These are phyloP conservation scores for Galaxea fascicularis DNA, from an alignment of 92 coral and sea anemone genomes.

Conservation along the genomic window DNA sequence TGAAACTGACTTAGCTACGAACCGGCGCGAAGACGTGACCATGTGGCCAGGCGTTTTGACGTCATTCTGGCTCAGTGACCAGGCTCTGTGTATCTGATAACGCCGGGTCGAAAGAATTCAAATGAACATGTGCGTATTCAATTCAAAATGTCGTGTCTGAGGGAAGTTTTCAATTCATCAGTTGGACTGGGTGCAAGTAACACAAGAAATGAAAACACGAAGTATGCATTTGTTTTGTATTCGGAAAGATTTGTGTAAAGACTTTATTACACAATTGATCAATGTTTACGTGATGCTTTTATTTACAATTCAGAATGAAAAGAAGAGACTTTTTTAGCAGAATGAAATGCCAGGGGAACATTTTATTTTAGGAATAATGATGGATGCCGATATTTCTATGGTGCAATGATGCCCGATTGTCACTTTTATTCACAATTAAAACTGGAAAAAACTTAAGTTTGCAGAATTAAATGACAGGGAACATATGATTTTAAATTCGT, in stretches of 20 bases:
- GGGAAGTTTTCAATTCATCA: conserved; percentile 34
- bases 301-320: too few relatives aligned
- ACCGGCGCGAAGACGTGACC: background rate
- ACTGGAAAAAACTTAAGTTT: conserved; percentile 15
- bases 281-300: too few relatives aligned
- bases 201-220: background rate
- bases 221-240: conserved; percentile 10
- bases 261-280: conserved; percentile 17
- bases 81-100: conserved; percentile 28
- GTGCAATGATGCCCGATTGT: conserved; percentile 24
- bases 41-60: conserved; percentile 19
- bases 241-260: conserved; percentile 12
- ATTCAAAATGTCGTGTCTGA: conserved; percentile 46
- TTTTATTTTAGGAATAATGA: conserved; percentile 11
- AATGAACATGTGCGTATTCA: conserved; percentile 46
- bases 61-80: too few relatives aligned
- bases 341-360: conserved; percentile 25
- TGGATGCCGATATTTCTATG: conserved; percentile 8
- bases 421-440: conserved; percentile 20
- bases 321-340: conserved; percentile 16
- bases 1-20: background rate
- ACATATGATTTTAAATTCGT: conserved; percentile 13
- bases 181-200: too few relatives aligned
- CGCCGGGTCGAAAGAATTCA: conserved; percentile 43
- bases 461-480: conserved; percentile 21